Conservation (phyloP, 37 sponge, comb jelly and placozoan genomes). For the Mnemiopsis leidyi region DNA sequence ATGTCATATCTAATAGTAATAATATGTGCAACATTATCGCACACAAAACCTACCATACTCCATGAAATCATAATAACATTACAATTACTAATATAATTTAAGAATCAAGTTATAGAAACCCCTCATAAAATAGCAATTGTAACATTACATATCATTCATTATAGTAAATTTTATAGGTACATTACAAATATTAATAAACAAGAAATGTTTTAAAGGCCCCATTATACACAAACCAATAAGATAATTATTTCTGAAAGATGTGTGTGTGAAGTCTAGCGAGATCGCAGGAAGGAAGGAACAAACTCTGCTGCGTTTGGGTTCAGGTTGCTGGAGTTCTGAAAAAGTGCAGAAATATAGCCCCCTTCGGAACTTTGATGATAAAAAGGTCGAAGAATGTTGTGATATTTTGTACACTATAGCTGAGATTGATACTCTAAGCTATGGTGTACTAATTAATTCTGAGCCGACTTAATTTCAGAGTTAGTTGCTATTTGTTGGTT, state of each 20-base stretch:
- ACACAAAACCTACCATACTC: not conserved
- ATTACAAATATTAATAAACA: not conserved
- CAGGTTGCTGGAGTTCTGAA: slow-evolving; percentile 30
- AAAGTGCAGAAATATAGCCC: too few species aligned
- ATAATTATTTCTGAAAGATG: not conserved
- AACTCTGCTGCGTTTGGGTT: slow-evolving; percentile 60
- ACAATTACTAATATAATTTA: not conserved
- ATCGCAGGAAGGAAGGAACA: not conserved
- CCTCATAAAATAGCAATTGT: not conserved
- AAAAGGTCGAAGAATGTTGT: too few species aligned
- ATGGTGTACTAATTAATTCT: too few species aligned
- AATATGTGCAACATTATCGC: not conserved
- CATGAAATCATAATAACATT: not conserved
- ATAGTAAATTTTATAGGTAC: not conserved
- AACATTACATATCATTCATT: not conserved
- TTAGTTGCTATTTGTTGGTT: too few species aligned
- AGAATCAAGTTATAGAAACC: not conserved
- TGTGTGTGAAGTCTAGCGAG: not conserved
- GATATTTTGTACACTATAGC: too few species aligned
- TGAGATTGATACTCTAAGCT: too few species aligned
- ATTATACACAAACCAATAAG: not conserved
- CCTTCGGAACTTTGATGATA: too few species aligned
- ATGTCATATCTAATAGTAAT: not conserved
- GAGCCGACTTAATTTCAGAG: too few species aligned
- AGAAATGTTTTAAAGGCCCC: not conserved